phyloP scores from a whole-genome alignment of 2,888 invertebrate genomes.

The Tenodera sinensis region DNA sequence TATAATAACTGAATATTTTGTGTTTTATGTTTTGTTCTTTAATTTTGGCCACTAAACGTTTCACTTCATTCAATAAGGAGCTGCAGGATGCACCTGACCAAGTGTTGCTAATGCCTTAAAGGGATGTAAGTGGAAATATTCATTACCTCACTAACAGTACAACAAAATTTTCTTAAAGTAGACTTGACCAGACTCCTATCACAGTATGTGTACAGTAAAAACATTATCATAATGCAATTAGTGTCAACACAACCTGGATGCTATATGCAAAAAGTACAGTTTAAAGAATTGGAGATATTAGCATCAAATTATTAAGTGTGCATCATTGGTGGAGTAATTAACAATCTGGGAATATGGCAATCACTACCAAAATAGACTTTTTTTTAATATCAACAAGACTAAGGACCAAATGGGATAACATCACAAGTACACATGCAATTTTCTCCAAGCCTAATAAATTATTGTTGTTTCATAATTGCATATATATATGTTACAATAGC shows the following conservation, averaged over 20 bases:
- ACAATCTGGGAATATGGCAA: not conserved
- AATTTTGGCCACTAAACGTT: not conserved
- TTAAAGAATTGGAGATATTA: not conserved
- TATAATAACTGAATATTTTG: no score
- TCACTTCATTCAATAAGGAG: not conserved
- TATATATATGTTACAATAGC: not conserved
- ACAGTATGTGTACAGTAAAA: not conserved
- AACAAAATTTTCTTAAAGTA: not conserved
- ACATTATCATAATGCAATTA: not conserved
- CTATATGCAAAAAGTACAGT: not conserved
- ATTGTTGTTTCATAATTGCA: not conserved
- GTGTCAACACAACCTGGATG: not conserved
- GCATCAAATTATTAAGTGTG: not conserved
- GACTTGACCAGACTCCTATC: not conserved
- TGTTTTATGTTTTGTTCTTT: not conserved
- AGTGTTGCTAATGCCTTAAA: not conserved
- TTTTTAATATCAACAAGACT: conserved; percentile 13
- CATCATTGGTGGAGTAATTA: not conserved
- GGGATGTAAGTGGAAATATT: not conserved
- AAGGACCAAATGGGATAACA: not conserved
- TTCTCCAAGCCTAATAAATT: not conserved
- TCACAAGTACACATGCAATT: not conserved
- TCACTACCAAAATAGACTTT: conserved; percentile 28
- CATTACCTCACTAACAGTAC: not conserved
- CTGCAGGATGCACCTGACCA: not conserved